These are phyloP conservation scores for Zosterops japonicus DNA, from an alignment of 2,113 vertebrate genomes.

Conservation along the genomic window DNA sequence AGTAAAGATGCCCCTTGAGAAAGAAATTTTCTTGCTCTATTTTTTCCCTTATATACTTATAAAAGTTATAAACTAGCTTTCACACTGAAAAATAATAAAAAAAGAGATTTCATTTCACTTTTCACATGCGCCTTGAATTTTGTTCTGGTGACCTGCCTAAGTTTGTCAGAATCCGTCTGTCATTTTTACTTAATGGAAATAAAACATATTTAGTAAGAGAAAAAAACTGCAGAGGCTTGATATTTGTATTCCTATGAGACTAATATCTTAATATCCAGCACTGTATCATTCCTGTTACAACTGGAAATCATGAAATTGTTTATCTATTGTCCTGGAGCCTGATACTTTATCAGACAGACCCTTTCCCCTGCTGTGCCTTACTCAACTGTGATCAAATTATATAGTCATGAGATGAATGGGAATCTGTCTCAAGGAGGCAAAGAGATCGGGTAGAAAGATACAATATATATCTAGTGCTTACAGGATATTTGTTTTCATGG, in stretches of 20 bases:
- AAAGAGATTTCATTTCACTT: neutral
- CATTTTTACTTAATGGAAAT: constrained; percentile 40
- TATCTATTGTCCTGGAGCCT: constrained; percentile 75
- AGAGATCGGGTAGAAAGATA: constrained; percentile 90
- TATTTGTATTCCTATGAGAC: neutral
- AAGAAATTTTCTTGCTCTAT: neutral
- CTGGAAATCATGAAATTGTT: constrained; percentile 69
- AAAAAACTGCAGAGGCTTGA: constrained; percentile 16
- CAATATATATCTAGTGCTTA: constrained; percentile 77
- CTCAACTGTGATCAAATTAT: constrained; percentile 92
- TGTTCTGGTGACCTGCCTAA: neutral
- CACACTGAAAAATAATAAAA: neutral
- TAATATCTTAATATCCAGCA: constrained; percentile 56
- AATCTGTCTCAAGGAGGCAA: constrained; percentile 84
- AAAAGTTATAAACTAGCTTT: neutral
- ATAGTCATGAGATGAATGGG: constrained; percentile 90
- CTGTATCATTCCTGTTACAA: constrained; percentile 36
- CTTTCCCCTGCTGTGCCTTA: constrained; percentile 85
- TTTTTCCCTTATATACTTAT: neutral
- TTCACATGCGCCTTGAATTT: neutral
- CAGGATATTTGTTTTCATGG: constrained; percentile 98
- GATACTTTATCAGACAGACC: constrained; percentile 81
- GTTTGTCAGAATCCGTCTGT: constrained; percentile 26
- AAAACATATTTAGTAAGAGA: neutral
- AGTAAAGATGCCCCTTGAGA: neutral